Evolutionary conservation across 2,113 vertebrate genomes (phyloP).

Genomic region (Cercopithecus mona): DNA sequence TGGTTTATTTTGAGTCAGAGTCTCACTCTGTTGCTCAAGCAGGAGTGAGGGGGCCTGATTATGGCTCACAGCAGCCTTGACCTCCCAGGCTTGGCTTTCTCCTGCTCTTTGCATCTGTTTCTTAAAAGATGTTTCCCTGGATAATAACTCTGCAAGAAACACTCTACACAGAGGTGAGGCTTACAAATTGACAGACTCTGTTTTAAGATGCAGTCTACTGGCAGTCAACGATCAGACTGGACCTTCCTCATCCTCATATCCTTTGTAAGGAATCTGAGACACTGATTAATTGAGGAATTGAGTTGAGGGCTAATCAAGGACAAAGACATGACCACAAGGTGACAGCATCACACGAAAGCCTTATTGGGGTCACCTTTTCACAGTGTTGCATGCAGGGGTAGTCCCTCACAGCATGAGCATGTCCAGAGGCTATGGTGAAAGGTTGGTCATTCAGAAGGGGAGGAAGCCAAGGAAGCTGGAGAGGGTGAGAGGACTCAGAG

Average conservation of each 20-base stretch:
- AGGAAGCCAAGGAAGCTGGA: neutral
- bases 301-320: neutral
- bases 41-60: no score
- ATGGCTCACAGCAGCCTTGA: no score
- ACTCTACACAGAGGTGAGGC: neutral
- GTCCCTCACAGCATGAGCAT: neutral
- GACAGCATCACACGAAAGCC: neutral
- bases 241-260: rapidly evolving
- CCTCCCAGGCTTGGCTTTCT: neutral
- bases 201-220: neutral
- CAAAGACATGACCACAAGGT: neutral
- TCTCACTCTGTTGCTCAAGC: no score
- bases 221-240: neutral
- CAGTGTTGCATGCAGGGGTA: neutral
- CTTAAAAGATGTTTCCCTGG: neutral
- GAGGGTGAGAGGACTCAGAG: neutral
- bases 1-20: neutral
- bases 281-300: neutral
- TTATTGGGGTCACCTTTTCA: neutral
- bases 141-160: neutral
- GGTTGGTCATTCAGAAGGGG: neutral
- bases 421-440: neutral
- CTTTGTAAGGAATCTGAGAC: neutral
- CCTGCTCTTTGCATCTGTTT: neutral
- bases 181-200: neutral